Evolutionary conservation across 1,140 invertebrate species (phyloP).

Genomic region (Onthophagus taurus): DNA sequence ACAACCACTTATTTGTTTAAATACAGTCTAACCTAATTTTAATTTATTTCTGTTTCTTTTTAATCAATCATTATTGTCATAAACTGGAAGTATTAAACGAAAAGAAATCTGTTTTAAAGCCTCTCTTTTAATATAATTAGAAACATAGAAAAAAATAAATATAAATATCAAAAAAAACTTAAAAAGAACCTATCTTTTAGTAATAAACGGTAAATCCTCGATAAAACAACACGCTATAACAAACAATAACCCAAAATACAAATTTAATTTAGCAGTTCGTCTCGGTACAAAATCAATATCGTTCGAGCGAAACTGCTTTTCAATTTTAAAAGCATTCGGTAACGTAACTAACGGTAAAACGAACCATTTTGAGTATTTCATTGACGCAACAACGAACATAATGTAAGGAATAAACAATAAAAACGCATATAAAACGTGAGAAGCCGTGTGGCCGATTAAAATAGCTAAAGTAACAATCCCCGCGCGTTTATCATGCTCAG

Average conservation of each 20-base stretch:
- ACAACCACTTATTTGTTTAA: too few species aligned
- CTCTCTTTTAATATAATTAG: too few species aligned
- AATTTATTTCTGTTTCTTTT: too few species aligned
- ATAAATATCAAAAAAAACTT: neutral
- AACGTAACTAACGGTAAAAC: constrained; percentile 79
- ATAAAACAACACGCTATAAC: constrained; percentile 65
- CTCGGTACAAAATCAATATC: constrained; percentile 73
- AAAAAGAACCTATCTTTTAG: constrained; percentile 26
- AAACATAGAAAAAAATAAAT: too few species aligned
- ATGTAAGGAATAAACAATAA: constrained; percentile 88
- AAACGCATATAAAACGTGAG: constrained; percentile 83
- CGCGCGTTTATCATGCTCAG: constrained; percentile 72
- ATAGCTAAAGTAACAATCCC: constrained; percentile 91
- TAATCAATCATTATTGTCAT: too few species aligned
- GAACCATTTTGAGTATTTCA: constrained; percentile 81
- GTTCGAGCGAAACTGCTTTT: constrained; percentile 75
- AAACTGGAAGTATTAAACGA: too few species aligned
- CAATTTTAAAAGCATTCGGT: constrained; percentile 78
- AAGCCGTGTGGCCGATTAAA: constrained; percentile 81
- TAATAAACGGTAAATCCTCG: constrained; percentile 44
- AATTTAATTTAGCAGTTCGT: constrained; percentile 82
- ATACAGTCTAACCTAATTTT: too few species aligned
- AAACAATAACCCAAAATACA: constrained; percentile 84
- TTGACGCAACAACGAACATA: constrained; percentile 70
- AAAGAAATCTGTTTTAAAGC: too few species aligned